A percentile compares a stretch with the other conserved stretches of the same genome.
Evolutionary conservation across 2,888 invertebrate genomes (phyloP).

Genomic region (Drosophila ochracea): DNA sequence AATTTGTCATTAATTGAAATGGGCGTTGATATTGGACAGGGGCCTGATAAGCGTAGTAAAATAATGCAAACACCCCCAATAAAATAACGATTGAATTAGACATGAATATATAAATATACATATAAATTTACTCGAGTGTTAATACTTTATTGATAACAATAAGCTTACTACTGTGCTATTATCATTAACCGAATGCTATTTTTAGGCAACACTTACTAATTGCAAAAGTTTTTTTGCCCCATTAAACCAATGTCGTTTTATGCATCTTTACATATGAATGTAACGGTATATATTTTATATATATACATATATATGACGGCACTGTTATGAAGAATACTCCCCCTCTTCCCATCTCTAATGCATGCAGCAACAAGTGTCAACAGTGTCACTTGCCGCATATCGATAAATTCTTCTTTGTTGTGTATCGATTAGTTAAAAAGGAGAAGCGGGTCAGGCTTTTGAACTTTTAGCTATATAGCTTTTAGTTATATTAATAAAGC

Average conservation of each 20-base stretch:
- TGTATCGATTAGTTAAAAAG: slow-evolving; percentile 36
- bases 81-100: slow-evolving; percentile 22
- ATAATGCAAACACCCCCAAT: slow-evolving; percentile 44
- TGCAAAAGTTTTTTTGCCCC: neutral
- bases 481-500: slow-evolving; percentile 30
- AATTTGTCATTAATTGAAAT: slow-evolving; percentile 23
- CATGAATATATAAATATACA: neutral
- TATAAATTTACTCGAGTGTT: neutral
- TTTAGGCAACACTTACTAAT: slow-evolving; percentile 16
- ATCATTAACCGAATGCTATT: slow-evolving; percentile 12
- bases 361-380: slow-evolving; percentile 53
- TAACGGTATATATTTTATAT: neutral
- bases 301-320: slow-evolving; percentile 1
- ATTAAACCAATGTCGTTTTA: neutral
- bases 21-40: slow-evolving; percentile 18
- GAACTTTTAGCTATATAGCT: neutral
- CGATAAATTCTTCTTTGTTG: slow-evolving; percentile 29
- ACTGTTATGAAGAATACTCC: slow-evolving; percentile 1
- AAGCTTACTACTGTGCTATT: slow-evolving; percentile 8
- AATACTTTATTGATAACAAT: slow-evolving; percentile 3
- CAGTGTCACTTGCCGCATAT: slow-evolving; percentile 28
- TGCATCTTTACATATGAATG: neutral
- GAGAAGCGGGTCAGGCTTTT: slow-evolving; percentile 8
- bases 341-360: neutral
- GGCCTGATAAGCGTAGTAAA: slow-evolving; percentile 34